A percentile compares a stretch with the other conserved stretches of the same genome.
Conservation (phyloP, 2,797 vertebrate species). For the Merluccius polli region DNA sequence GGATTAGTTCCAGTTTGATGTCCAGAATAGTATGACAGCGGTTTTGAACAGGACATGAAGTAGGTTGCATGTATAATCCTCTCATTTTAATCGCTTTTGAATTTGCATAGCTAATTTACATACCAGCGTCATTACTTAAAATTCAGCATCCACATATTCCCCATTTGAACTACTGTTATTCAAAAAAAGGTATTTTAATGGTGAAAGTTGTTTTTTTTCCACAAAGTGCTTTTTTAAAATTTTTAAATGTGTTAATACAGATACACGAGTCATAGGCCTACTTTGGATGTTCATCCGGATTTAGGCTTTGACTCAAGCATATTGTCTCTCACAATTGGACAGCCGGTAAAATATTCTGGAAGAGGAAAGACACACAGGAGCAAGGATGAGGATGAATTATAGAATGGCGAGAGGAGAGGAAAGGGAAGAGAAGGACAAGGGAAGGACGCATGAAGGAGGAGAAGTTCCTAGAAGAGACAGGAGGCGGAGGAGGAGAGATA, state of each 20-base stretch:
- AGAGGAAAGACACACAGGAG: background rate
- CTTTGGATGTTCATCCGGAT: background rate
- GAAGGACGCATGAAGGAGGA: background rate
- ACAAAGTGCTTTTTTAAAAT: constrained; percentile 7
- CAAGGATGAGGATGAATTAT: background rate
- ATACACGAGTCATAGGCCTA: background rate
- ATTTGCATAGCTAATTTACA: constrained; percentile 51
- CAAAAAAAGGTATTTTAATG: constrained; percentile 11
- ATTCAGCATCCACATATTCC: constrained; percentile 31
- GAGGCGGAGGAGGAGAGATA: background rate
- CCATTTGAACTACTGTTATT: constrained; percentile 14
- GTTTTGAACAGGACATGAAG: constrained; percentile 42
- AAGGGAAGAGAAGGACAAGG: background rate
- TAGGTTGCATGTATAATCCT: constrained; percentile 55
- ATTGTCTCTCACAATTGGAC: background rate
- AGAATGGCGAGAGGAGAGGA: background rate
- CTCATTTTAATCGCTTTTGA: constrained; percentile 56
- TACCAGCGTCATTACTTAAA: constrained; percentile 36
- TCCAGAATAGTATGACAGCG: constrained; percentile 54
- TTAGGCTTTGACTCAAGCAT: background rate
- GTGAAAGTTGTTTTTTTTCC: background rate
- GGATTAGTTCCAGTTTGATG: constrained; percentile 64
- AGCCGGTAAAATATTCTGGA: background rate
- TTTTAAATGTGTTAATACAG: background rate
- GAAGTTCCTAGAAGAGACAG: background rate